Evolutionary conservation across 2,797 vertebrate species (phyloP).

Genomic region (Sternotherus odoratus): DNA sequence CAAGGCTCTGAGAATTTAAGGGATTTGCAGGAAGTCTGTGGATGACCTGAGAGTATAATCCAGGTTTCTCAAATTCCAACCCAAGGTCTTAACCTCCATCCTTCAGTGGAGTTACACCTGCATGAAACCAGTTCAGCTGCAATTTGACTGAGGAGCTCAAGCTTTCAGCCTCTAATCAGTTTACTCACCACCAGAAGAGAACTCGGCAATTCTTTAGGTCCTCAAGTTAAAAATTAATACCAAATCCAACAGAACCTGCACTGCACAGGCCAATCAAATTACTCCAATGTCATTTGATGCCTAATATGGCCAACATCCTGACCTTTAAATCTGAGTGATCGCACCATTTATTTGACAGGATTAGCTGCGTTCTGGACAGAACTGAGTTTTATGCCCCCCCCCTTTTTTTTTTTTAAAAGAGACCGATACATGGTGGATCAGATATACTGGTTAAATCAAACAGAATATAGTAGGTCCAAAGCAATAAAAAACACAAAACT

Average conservation of each 20-base stretch:
- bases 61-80: neutral
- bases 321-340: neutral
- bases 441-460: neutral
- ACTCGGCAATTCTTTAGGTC: neutral
- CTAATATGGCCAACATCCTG: neutral
- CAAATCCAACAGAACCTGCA: neutral
- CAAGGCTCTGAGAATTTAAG: neutral
- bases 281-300: neutral
- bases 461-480: neutral
- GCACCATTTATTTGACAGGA: neutral
- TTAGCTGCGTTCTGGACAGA: neutral
- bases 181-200: neutral
- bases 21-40: neutral
- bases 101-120: neutral
- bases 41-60: neutral
- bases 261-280: neutral
- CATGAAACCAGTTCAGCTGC: neutral
- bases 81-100: neutral
- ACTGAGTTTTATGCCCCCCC: neutral
- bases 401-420: neutral
- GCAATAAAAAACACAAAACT: neutral
- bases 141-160: neutral
- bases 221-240: neutral
- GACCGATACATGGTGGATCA: neutral
- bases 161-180: neutral